Evolutionary conservation across 2,888 invertebrate species (phyloP).

Genomic region (Lasiommata megera): DNA sequence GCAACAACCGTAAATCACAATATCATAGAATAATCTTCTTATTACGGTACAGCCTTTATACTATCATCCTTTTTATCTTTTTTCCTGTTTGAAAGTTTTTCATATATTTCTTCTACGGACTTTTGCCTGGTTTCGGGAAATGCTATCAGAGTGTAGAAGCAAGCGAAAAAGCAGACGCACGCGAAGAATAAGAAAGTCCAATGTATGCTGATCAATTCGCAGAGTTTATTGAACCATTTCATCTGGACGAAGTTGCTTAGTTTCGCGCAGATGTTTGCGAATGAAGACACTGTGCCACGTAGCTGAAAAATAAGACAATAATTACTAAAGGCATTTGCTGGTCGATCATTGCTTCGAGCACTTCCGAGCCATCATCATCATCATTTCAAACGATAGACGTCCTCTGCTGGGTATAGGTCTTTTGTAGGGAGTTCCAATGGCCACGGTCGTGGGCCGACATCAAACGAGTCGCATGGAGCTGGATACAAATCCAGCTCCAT

Average conservation of each 20-base stretch:
- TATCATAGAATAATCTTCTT: not conserved
- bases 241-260: slow-evolving; percentile 72
- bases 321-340: not conserved
- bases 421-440: too few species aligned
- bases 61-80: slow-evolving; percentile 42
- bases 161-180: slow-evolving; percentile 56
- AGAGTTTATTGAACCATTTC: slow-evolving; percentile 69
- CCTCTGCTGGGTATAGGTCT: too few species aligned
- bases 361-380: too few species aligned
- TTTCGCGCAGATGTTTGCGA: slow-evolving; percentile 70
- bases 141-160: slow-evolving; percentile 55
- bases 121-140: slow-evolving; percentile 71
- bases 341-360: too few species aligned
- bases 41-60: slow-evolving; percentile 34
- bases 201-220: slow-evolving; percentile 64
- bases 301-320: slow-evolving; percentile 44
- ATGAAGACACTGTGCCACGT: slow-evolving; percentile 67
- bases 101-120: slow-evolving; percentile 65
- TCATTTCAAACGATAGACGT: too few species aligned
- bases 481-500: too few species aligned
- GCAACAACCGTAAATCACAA: not conserved
- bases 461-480: too few species aligned
- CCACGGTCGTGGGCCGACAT: too few species aligned
- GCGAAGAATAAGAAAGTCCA: slow-evolving; percentile 71
- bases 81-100: slow-evolving; percentile 51